Evolutionary conservation across 2,888 invertebrate genomes (phyloP).

Genomic region (Athalia cordata): DNA sequence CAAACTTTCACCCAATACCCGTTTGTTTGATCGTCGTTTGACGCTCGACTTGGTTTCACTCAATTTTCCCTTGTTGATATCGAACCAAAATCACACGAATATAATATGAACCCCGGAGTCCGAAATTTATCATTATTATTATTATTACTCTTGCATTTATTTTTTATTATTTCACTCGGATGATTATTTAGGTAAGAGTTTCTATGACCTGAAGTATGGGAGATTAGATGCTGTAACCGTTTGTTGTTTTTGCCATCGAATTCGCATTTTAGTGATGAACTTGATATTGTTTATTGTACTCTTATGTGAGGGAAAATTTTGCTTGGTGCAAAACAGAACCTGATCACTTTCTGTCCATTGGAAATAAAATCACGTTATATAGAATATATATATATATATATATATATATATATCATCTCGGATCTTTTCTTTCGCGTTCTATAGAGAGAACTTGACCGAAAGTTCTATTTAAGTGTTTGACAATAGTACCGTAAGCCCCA

Average conservation of each 20-base stretch:
- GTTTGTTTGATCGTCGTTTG: conserved; percentile 34
- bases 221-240: not conserved
- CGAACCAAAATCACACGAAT: conserved; percentile 26
- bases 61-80: conserved; percentile 38
- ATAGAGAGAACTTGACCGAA: not conserved
- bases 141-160: not conserved
- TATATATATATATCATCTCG: not conserved
- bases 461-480: conserved; percentile 23
- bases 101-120: conserved; percentile 6
- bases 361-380: not conserved
- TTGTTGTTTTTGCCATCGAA: not conserved
- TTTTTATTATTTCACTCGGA: conserved; percentile 14
- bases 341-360: conserved; percentile 4
- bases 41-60: conserved; percentile 35
- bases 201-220: not conserved
- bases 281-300: not conserved
- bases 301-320: not conserved
- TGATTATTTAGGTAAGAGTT: conserved; percentile 19
- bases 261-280: not conserved
- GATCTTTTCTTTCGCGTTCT: not conserved
- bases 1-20: conserved; percentile 35
- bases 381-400: too few species aligned
- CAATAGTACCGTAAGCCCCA: conserved; percentile 29
- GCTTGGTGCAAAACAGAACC: conserved; percentile 5
- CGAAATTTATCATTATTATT: not conserved